These are phyloP conservation scores for Stomatorhinus walkeri DNA, from an alignment of 2,797 vertebrate genomes.

Conservation along the genomic window DNA sequence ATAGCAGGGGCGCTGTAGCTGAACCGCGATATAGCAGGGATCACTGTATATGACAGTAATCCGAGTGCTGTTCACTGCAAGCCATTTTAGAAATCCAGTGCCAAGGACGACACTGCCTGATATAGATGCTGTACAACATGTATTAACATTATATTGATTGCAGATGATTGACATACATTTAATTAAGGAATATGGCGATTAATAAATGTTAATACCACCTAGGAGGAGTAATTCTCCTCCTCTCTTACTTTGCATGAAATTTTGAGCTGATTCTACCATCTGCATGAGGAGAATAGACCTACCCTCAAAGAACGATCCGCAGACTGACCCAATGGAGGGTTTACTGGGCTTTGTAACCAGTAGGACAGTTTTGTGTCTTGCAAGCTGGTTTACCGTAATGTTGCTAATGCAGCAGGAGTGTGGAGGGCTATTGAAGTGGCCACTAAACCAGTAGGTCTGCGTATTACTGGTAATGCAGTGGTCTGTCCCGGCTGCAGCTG, in stretches of 20 bases:
- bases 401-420: constrained; percentile 55
- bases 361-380: neutral
- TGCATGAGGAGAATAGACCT: neutral
- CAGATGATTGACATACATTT: constrained; percentile 57
- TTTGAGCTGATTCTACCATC: neutral
- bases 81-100: neutral
- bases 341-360: neutral
- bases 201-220: constrained; percentile 64
- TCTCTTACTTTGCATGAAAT: neutral
- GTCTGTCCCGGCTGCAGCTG: constrained; percentile 60
- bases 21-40: too few species aligned
- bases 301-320: neutral
- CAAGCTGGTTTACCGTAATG: constrained; percentile 55
- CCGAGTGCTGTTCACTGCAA: neutral
- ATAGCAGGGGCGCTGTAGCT: too few species aligned
- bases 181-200: constrained; percentile 52
- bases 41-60: neutral
- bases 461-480: constrained; percentile 41
- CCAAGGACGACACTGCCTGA: constrained; percentile 43
- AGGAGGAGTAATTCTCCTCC: neutral
- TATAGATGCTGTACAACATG: constrained; percentile 55
- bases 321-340: neutral
- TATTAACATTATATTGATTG: constrained; percentile 57
- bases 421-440: constrained; percentile 46
- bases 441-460: constrained; percentile 40